Evolutionary conservation across 1,140 invertebrate genomes (phyloP), one percentile per base, ranked within the genome.

Genomic region (Psix sp.): DNA sequence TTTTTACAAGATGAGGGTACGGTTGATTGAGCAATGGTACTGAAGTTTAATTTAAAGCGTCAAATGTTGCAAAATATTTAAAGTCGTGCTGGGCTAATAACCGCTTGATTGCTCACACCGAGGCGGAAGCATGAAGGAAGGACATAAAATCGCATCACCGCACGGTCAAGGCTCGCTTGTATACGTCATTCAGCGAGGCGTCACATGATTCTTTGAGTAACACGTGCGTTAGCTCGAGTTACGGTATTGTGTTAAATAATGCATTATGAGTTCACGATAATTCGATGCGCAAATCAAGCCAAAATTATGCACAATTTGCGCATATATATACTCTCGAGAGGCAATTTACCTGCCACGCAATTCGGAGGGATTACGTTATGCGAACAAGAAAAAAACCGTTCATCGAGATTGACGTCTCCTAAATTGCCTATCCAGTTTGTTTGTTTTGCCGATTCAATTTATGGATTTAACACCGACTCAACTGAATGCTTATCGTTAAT

Each of bases 1-100:
- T n/a, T n/a, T n/a, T n/a, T n/a, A 9, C 29, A 48, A 51, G 38
- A 51, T 6, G 57, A 62, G 43, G 42, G 40, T 40, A 48, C 9
- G 39, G 39, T 39, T 54, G 40, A 65, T 46, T 54, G 49, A 65
- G 45, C 48, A 65, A 46, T 46, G 43, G 49, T 24, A 38, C 51
- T 43, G 24, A 18, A 10, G 60, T 54, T 26, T 45, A 63, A 63
- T 51, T 63, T 43, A 11, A 35, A 36, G 11, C 5, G 29, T 46
- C 46, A 21, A 31, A 57, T 43, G 54, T 49, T 5, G 10, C 20
- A 11, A 43, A 63, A 45, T 29, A 45, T 45, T 52, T 45, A 36
- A 62, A 40, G 17, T 24, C 17, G 26, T 20, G 36, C 39, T 40
- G 42, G 16, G 24, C 43, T 40, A 26, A 48, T 48, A 13, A 51